Evolutionary conservation across 2,797 vertebrate genomes (phyloP), one percentile per base, ranked within the genome.

Genomic region (Malurus leucopterus): DNA sequence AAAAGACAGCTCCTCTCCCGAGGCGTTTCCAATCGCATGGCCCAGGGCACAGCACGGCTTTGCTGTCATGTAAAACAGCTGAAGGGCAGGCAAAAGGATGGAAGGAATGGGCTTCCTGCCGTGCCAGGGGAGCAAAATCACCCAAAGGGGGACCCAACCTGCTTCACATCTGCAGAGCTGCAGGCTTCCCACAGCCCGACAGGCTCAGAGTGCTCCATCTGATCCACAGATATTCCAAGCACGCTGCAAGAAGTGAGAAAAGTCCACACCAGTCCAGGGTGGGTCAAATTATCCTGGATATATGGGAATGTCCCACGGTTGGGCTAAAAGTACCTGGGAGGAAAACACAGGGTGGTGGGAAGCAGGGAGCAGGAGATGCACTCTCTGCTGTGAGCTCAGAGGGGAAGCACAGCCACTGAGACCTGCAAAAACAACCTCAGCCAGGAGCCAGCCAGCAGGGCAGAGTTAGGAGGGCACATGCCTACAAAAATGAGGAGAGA

Each of bases 401-500:
- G 36, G 3, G 6, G 34, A 76, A 59, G 17, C 36, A 44, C 3
- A 76, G 41, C 54, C 51, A 29, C 34, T 61, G 59, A 82, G 47
- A 57, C 8, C 29, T 57, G 34, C 20, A 71, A 32, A 72, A 75
- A 40, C 18, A 40, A 36, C 0, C 1, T 47, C 43, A 40, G 20
- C 27, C 51, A 51, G 72, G 44, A 51, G 36, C 22, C 70, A 74
- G 62, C 27, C 4, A 58, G 50, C 19, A 44, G 67, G 30, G 36
- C 27, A 49, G 19, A n/a, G 4, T 14, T 9, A 30, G 65, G 72
- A 78, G 34, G 30, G 9, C 0, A 1, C 7, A 3, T 1, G 0
- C 4, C 55, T 54, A 34, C 27, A n/a, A 32, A 67, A 20, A 24
- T 9, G 5, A 20, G 22, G 17, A 19, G 16, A 43, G 27, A 41